Evolutionary conservation across 2,888 invertebrate species (phyloP), one percentile per base, ranked within the genome.

Genomic region (Agonopterix arenella): DNA sequence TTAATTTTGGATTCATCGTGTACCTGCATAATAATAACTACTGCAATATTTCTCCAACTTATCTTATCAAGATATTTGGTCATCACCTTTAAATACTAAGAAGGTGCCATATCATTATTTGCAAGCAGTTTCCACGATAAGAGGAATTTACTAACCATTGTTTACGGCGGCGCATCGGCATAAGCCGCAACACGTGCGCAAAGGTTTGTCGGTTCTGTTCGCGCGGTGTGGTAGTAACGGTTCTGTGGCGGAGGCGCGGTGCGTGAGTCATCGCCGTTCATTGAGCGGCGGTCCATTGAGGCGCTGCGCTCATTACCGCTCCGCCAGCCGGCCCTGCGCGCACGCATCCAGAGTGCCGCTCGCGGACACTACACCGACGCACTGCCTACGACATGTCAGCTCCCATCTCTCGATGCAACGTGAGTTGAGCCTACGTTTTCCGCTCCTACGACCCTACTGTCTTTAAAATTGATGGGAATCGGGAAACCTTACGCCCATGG

Each of bases 261-360:
- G 83, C 69, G 77, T 89, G 88, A 88, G 78, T 86, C 86, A 88
- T 76, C 77, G 68, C 69, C 74, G 74, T 76, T 73, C 80, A 80
- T 79, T 80, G 80, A 80, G 77, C 66, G 68, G 63, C 64, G 72
- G 82, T 79, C 85, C 86, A 86, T 86, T 86, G 80, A 86, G 80
- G 74, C 81, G 80, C 82, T 71, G 79, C 77, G 79, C 80, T 86
- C 84, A 85, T 85, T 86, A 86, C 86, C 76, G 83, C 78, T 88
- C 76, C 81, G 80, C 85, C 86, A 85, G 90, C 89, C 90, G 90
- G 82, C 76, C 78, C 82, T 69, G 83, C 80, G 78, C 85, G 76
- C 84, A 84, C 83, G 80, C 86, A 76, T 76, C 67, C 79, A 67
- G 79, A 84, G 84, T 86, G 81, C 80, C 76, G 81, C 80, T 79